Evolutionary conservation across 2,113 vertebrate genomes (phyloP).

Genomic region (Chionodraco myersi): DNA sequence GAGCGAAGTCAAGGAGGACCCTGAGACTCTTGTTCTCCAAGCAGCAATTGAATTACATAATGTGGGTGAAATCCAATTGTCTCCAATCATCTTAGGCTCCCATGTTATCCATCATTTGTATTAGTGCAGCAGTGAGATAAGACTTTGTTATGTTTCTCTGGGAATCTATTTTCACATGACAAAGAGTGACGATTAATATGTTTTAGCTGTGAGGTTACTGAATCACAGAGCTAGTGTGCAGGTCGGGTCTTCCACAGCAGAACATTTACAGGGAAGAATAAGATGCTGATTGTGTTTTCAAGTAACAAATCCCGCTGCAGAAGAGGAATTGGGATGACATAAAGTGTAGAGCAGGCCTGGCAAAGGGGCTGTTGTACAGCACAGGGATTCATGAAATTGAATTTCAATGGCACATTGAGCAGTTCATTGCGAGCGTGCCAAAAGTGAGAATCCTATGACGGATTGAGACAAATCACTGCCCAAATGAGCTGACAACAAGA

Average conservation of each 20-base stretch:
- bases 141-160: slow-evolving; percentile 82
- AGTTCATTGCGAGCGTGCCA: slow-evolving; percentile 76
- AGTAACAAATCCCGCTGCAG: slow-evolving; percentile 42
- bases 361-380: slow-evolving; percentile 57
- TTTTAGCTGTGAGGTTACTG: slow-evolving; percentile 56
- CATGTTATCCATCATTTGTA: slow-evolving; percentile 87
- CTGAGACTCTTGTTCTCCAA: slow-evolving; percentile 75
- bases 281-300: slow-evolving; percentile 40
- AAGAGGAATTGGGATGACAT: slow-evolving; percentile 45
- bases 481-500: slow-evolving; percentile 85
- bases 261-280: slow-evolving; percentile 5
- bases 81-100: slow-evolving; percentile 78
- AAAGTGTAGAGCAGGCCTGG: slow-evolving; percentile 49
- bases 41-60: slow-evolving; percentile 83
- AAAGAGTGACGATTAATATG: slow-evolving; percentile 72
- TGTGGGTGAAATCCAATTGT: slow-evolving; percentile 85
- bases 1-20: slow-evolving; percentile 70
- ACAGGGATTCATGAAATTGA: slow-evolving; percentile 77
- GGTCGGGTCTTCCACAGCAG: slow-evolving; percentile 7
- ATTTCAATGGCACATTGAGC: slow-evolving; percentile 80
- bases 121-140: slow-evolving; percentile 82
- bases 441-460: slow-evolving; percentile 79
- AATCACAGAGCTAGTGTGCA: slow-evolving; percentile 38
- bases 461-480: slow-evolving; percentile 85
- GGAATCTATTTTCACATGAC: slow-evolving; percentile 81